Evolutionary conservation across 2,888 invertebrate species (phyloP).

Genomic region (Desoria tigrina): DNA sequence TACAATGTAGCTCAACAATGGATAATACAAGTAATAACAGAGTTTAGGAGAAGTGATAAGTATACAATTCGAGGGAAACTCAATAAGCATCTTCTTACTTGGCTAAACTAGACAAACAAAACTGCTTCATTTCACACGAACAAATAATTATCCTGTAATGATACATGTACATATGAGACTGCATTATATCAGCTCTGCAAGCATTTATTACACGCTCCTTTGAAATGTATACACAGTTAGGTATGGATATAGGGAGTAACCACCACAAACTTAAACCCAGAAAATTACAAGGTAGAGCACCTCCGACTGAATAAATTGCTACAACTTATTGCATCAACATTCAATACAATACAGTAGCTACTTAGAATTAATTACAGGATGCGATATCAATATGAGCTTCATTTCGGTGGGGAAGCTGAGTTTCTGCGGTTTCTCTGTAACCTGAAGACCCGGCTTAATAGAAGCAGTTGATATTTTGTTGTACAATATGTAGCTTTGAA

Average conservation of each 20-base stretch:
- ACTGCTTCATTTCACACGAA: constrained; percentile 11
- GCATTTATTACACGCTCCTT: too few relatives aligned
- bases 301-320: too few relatives aligned
- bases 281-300: constrained; percentile 9
- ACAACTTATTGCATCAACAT: too few relatives aligned
- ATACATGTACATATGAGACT: too few relatives aligned
- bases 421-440: constrained; percentile 6
- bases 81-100: not conserved
- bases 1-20: constrained; percentile 1
- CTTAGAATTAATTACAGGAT: too few relatives aligned
- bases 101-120: constrained; percentile 7
- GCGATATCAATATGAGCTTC: not conserved
- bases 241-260: too few relatives aligned
- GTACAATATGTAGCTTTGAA: too few relatives aligned
- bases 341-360: not conserved
- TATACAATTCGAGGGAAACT: not conserved
- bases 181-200: too few relatives aligned
- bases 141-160: not conserved
- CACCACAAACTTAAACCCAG: not conserved
- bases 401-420: not conserved
- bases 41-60: not conserved
- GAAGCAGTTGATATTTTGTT: too few relatives aligned
- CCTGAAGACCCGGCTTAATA: not conserved
- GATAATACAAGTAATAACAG: not conserved
- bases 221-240: not conserved